A percentile compares a stretch with the other conserved stretches of the same genome.
These are phyloP conservation scores for Cephus cinctus DNA, from an alignment of 1,140 invertebrate genomes.

Conservation along the genomic window DNA sequence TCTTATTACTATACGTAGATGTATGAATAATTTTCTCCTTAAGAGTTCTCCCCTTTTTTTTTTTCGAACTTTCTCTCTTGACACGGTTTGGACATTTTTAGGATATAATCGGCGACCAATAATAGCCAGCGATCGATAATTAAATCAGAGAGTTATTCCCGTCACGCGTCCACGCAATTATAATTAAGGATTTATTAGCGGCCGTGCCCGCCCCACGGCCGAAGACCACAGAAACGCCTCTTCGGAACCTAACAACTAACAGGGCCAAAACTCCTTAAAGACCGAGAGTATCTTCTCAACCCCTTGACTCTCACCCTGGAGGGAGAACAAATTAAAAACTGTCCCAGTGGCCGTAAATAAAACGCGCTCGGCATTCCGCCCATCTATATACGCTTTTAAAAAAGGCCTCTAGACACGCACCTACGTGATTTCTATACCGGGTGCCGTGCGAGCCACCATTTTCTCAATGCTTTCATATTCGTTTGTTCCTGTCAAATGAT, in stretches of 20 bases:
- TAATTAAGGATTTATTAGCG: constrained; percentile 59
- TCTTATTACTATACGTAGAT: no score
- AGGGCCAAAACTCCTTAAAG: constrained; percentile 52
- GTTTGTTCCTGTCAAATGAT: background rate
- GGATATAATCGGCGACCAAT: constrained; percentile 7
- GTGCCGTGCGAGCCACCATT: no score
- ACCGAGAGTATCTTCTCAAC: constrained; percentile 27
- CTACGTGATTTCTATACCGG: constrained; percentile 43
- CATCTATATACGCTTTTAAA: constrained; percentile 41
- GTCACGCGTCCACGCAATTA: constrained; percentile 56
- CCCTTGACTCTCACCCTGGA: constrained; percentile 22
- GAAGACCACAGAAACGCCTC: constrained; percentile 53
- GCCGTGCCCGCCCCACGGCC: constrained; percentile 27
- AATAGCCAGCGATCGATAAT: constrained; percentile 49
- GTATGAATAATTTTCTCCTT: no score
- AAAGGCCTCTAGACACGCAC: constrained; percentile 50
- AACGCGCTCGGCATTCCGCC: constrained; percentile 49
- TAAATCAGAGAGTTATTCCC: constrained; percentile 55
- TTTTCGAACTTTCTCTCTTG: no score
- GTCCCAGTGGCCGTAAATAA: constrained; percentile 58
- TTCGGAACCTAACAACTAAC: constrained; percentile 51
- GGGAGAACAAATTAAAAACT: constrained; percentile 59
- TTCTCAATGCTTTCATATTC: no score
- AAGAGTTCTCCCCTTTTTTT: no score
- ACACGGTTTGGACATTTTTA: no score